A percentile compares a stretch with the other conserved stretches of the same genome.
These are phyloP conservation scores for Acleris holmiana DNA, from an alignment of 2,888 invertebrate genomes.

Conservation along the genomic window DNA sequence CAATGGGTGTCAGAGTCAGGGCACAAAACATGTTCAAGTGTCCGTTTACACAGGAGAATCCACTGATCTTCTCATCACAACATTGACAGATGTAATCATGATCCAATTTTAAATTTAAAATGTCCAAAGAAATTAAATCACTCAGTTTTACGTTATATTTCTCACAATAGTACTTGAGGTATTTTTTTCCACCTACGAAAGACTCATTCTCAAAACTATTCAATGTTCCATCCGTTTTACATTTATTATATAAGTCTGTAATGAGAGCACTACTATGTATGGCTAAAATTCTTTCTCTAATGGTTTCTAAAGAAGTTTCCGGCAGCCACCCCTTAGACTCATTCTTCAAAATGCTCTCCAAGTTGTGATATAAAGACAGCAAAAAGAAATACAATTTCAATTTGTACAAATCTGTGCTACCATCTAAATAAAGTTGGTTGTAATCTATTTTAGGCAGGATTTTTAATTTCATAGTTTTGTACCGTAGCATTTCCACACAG, in stretches of 20 bases:
- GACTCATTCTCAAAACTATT: conserved; percentile 52
- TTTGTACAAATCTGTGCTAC: conserved; percentile 56
- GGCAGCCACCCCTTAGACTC: conserved; percentile 48
- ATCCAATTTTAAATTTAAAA: conserved; percentile 41
- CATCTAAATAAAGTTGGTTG: conserved; percentile 50
- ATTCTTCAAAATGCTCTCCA: conserved; percentile 52
- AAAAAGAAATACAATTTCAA: conserved; percentile 66
- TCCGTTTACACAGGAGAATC: conserved; percentile 58
- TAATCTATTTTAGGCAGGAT: conserved; percentile 57
- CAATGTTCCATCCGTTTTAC: conserved; percentile 43
- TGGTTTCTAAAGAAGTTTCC: conserved; percentile 53
- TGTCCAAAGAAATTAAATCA: conserved; percentile 47
- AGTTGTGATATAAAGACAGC: conserved; percentile 50
- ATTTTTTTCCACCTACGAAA: conserved; percentile 56
- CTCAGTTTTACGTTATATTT: conserved; percentile 52
- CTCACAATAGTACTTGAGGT: conserved; percentile 58
- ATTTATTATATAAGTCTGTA: conserved; percentile 47
- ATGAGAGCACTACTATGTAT: conserved; percentile 56
- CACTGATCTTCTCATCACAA: conserved; percentile 62
- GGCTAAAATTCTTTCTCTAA: conserved; percentile 63
- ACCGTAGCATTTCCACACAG: conserved; percentile 63
- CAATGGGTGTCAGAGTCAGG: conserved; percentile 66
- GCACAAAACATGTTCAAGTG: conserved; percentile 72
- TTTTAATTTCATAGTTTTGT: conserved; percentile 60
- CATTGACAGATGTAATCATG: conserved; percentile 61